Conservation (phyloP, 1,140 invertebrate genomes). For the Andricus grossulariae region DNA sequence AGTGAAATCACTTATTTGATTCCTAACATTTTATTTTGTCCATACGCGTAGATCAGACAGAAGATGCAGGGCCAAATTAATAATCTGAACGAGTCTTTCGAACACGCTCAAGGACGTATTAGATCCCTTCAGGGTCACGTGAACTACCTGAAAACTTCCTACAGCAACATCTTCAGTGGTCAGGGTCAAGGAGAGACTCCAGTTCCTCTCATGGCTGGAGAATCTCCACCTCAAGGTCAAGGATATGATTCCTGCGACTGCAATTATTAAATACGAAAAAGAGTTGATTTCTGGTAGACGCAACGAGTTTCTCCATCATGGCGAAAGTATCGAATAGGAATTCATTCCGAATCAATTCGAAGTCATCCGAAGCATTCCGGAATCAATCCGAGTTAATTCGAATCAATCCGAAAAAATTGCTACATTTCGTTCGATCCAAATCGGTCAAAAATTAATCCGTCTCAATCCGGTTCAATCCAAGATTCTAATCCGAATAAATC, state of each 20-base stretch:
- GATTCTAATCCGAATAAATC: too few species aligned
- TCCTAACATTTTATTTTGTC: slow-evolving; percentile 9
- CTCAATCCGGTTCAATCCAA: too few species aligned
- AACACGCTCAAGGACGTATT: slow-evolving; percentile 81
- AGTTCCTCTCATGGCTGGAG: slow-evolving; percentile 39
- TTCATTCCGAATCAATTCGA: too few species aligned
- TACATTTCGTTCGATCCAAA: too few species aligned
- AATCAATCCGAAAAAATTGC: too few species aligned
- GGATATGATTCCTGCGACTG: slow-evolving; percentile 69
- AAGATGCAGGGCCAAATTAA: slow-evolving; percentile 83
- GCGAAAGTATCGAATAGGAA: too few species aligned
- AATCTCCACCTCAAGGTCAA: slow-evolving; percentile 36
- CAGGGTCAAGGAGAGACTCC: slow-evolving; percentile 50
- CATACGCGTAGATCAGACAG: slow-evolving; percentile 75
- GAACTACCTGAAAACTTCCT: slow-evolving; percentile 78
- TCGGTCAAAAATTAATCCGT: too few species aligned
- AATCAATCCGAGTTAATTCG: too few species aligned
- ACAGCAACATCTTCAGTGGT: slow-evolving; percentile 68
- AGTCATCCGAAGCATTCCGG: too few species aligned
- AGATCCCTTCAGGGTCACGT: slow-evolving; percentile 80
- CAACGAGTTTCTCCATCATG: too few species aligned
- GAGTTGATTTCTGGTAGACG: background rate
- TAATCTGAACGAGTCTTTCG: slow-evolving; percentile 81
- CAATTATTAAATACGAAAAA: slow-evolving; percentile 53
- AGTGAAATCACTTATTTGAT: too few species aligned